Base-by-base conservation (phyloP, 2,113 vertebrate genomes). In the Eublepharis macularius region DNA sequence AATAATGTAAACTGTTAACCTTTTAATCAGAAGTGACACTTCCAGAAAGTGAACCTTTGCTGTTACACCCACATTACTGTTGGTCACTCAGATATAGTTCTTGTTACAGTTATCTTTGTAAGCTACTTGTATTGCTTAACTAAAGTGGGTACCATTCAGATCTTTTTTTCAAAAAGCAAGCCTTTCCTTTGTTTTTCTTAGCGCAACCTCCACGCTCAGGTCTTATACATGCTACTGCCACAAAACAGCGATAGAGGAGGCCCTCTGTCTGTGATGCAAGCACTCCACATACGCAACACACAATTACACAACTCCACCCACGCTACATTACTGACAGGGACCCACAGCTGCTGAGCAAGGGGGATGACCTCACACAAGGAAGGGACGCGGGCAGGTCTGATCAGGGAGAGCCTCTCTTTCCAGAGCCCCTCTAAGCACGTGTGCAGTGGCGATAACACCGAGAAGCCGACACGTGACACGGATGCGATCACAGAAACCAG, bases 401-500 rank as follows among this genome's bases (percentile, higher is more conserved):
- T 41, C 41, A 49, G 36, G 75, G 16, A 45, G 34, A 41, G 6
- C 45, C 24, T 51, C 60, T 54, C 34, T 21, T 16, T 34, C 43
- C 34, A 63, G 3, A 43, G 6, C n/a, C 32, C 32, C 26, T 49
- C 4, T 1, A 13, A 19, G 34, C 34, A 74, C 51, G 4, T 47
- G 78, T 36, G 19, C 16, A 6, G 3, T 4, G 66, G 1, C 4
- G 2, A 13, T 2, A 10, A 21, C 34, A 7, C 1, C 60, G 34
- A 10, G 54, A 12, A 6, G 4, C 49, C n/a, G 41, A 34, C 82
- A 81, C 76, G 68, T 79, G 76, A 26, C 12, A 8, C 77, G 39
- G 2, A 29, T 6, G 9, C 26, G 54, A 0, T n/a, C n/a, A 14
- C 2, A 2, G 11, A 2, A 6, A 4, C 21, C 7, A 3, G 81